phyloP scores from a whole-genome alignment of 2,113 vertebrate genomes.

The Oryzias melastigma region DNA sequence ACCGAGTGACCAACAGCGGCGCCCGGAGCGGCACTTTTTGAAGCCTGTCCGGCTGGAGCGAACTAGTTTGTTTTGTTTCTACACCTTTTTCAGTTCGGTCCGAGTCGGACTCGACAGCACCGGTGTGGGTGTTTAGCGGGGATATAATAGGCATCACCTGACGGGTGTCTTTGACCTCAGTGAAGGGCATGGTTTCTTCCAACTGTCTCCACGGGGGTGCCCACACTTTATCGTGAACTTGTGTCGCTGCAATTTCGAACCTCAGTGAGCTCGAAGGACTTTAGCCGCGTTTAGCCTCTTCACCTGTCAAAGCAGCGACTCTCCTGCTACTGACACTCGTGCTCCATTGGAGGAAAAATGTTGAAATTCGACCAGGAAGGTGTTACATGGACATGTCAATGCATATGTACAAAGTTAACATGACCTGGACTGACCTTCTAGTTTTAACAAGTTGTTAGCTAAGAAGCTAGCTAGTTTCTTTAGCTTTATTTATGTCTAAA shows the following conservation, averaged over 20 bases:
- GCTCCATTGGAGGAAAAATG: neutral
- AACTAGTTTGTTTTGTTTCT: conserved; percentile 16
- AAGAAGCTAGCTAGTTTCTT: neutral
- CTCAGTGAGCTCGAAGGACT: neutral
- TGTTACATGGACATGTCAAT: neutral
- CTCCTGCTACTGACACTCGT: neutral
- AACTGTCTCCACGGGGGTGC: conserved; percentile 6
- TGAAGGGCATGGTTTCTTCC: conserved; percentile 44
- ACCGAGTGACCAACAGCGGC: conserved; percentile 13
- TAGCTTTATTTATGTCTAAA: neutral
- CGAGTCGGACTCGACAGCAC: neutral
- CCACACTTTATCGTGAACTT: neutral
- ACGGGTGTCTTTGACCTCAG: conserved; percentile 52
- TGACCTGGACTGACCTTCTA: neutral
- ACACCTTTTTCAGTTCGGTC: conserved; percentile 1
- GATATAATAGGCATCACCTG: conserved; percentile 35
- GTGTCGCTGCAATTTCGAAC: conserved; percentile 4
- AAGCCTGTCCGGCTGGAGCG: conserved; percentile 14
- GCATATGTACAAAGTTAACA: conserved; percentile 9
- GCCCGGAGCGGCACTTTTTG: conserved; percentile 23
- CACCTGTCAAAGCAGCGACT: neutral
- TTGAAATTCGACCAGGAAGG: neutral
- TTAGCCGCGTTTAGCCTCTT: neutral
- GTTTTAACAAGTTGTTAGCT: neutral
- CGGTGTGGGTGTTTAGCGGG: conserved; percentile 8